Evolutionary conservation across 2,888 invertebrate species (phyloP), one percentile per base, ranked within the genome.

Genomic region (Tachystola acroxantha): DNA sequence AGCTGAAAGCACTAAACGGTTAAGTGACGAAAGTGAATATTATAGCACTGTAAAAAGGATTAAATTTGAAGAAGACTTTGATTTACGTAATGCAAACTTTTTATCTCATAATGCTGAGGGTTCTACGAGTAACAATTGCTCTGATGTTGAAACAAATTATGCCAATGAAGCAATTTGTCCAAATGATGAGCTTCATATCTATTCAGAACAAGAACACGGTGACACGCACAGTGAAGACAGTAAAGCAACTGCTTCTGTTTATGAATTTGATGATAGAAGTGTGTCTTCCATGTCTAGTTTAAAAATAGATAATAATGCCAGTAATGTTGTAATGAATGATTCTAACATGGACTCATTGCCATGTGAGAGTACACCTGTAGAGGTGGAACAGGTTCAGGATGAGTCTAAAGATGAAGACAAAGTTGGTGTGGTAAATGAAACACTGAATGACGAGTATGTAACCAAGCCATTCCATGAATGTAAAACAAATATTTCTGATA

Each of bases 181-280:
- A 33, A 69, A 53, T 64, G 70, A 73, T 45, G 76, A 74, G 35
- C 46, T 67, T 9, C 55, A 59, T 24, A 43, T 63, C 32, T 78
- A 72, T 45, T 54, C 74, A 45, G 69, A 64, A 10, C 74, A 71
- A 42, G 81, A 81, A 32, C 67, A 68, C 43, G 68, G 50, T 32
- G 81, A 84, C 43, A 74, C 76, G 27, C 77, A 76, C 31, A 81
- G 77, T 66, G 77, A 81, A 54, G 78, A 81, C 36, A 79, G 77
- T 41, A 82, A 84, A 62, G 74, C 70, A 10, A 72, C 76, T 32
- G 56, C 63, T 9, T 74, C 75, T 40, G 60, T 74, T 7, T 81
- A 76, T 73, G 82, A 85, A 43, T 81, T 77, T 77, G 81, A 86
- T 63, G 81, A 77, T 41, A 70, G 63, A 51, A 81, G 79, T 69